Evolutionary conservation across 2,888 invertebrate species (phyloP).

Genomic region (Callosobruchus maculatus): DNA sequence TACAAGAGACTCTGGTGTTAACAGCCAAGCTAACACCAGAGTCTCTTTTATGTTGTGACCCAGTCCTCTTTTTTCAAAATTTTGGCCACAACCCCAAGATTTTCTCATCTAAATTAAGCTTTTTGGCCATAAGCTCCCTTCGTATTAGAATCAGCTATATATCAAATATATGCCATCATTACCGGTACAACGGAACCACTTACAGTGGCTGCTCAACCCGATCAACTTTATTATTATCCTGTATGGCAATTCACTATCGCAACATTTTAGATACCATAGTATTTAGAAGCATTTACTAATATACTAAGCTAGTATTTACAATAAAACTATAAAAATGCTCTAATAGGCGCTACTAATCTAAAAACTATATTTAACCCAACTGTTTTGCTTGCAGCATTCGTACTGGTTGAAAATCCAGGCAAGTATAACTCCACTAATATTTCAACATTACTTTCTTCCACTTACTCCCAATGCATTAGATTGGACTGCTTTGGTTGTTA

Average conservation of each 20-base stretch:
- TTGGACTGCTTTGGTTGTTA: background rate
- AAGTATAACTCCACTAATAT: slow-evolving; percentile 19
- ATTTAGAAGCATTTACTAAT: background rate
- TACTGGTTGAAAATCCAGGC: slow-evolving; percentile 28
- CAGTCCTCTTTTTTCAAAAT: too few species aligned
- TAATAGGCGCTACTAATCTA: background rate
- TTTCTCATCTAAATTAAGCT: too few species aligned
- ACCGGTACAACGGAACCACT: too few species aligned
- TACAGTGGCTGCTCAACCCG: too few species aligned
- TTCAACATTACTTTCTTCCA: slow-evolving; percentile 28
- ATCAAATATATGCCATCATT: too few species aligned
- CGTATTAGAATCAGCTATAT: too few species aligned
- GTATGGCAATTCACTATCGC: background rate
- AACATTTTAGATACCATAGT: background rate
- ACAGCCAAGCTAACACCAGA: too few species aligned
- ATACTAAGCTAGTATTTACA: background rate
- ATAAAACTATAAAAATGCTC: background rate
- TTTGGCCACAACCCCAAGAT: too few species aligned
- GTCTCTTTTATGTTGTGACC: too few species aligned
- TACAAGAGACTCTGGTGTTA: too few species aligned
- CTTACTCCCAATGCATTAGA: background rate
- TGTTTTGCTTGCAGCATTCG: slow-evolving; percentile 26
- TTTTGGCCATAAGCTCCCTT: too few species aligned
- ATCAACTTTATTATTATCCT: too few species aligned
- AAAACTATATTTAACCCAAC: slow-evolving; percentile 5